Conservation (phyloP, 2,113 vertebrate genomes). For the Prionailurus bengalensis region DNA sequence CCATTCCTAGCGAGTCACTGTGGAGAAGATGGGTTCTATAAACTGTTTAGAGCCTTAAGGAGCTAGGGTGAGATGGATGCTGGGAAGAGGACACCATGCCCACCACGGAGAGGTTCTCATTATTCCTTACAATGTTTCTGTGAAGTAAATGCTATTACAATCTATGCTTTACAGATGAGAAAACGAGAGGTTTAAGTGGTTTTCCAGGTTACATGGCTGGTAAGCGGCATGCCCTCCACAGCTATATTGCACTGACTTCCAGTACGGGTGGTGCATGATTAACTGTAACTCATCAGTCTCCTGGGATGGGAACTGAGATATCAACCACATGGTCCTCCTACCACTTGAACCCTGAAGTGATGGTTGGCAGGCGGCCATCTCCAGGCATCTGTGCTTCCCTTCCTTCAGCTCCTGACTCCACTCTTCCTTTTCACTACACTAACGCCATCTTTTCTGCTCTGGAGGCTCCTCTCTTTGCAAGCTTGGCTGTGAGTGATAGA, state of each 20-base stretch:
- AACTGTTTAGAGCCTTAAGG: not conserved
- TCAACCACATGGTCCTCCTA: not conserved
- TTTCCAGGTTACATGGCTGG: not conserved
- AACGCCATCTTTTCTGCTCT: not conserved
- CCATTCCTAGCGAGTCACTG: not conserved
- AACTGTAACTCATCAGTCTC: not conserved
- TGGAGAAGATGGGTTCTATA: not conserved
- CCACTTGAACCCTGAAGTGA: fast-evolving
- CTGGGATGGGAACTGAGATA: not conserved
- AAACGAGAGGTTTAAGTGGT: not conserved
- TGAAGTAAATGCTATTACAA: not conserved
- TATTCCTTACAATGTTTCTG: not conserved
- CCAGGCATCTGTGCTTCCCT: fast-evolving
- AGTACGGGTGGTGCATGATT: not conserved
- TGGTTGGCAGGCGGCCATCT: no score
- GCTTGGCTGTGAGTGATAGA: not conserved
- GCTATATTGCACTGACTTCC: not conserved
- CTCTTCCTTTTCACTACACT: not conserved
- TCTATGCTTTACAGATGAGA: not conserved
- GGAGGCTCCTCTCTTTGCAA: not conserved
- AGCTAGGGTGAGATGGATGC: not conserved
- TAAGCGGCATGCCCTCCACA: not conserved
- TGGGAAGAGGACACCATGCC: not conserved
- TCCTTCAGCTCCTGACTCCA: not conserved
- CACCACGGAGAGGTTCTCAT: not conserved